phyloP scores from a whole-genome alignment of 1,140 invertebrate genomes.

The Tetranychus cinnabarinus region DNA sequence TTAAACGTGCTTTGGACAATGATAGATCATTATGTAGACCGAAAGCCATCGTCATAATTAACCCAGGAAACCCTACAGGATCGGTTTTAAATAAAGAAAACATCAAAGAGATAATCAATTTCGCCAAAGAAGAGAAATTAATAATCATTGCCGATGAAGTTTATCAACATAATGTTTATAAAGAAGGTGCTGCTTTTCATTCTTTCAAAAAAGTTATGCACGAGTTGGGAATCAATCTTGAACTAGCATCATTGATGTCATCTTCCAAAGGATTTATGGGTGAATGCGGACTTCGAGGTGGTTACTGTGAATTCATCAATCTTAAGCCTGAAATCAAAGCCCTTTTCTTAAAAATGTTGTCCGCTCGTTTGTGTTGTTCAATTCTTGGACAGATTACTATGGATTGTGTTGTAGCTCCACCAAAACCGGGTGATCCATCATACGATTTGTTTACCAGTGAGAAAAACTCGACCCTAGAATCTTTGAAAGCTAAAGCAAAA shows the following conservation, averaged over 20 bases:
- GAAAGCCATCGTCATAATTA: conserved; percentile 77
- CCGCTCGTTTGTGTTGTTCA: conserved; percentile 81
- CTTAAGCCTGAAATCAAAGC: conserved; percentile 58
- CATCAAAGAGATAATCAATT: conserved; percentile 75
- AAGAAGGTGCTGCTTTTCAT: conserved; percentile 55
- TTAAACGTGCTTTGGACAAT: conserved; percentile 50
- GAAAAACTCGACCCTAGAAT: conserved; percentile 48
- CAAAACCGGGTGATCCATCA: conserved; percentile 52
- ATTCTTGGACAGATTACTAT: conserved; percentile 61
- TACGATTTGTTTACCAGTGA: conserved; percentile 50
- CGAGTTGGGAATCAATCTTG: conserved; percentile 63
- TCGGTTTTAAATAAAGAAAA: conserved; percentile 67
- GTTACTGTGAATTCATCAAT: conserved; percentile 74
- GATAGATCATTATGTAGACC: conserved; percentile 41
- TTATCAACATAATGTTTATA: conserved; percentile 86
- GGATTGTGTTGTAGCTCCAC: conserved; percentile 53
- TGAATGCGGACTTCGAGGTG: conserved; percentile 70
- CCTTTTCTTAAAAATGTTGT: conserved; percentile 68
- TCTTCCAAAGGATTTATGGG: conserved; percentile 65
- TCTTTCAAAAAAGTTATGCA: conserved; percentile 80
- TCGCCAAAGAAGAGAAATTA: conserved; percentile 62
- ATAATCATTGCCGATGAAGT: conserved; percentile 85
- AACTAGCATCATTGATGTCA: conserved; percentile 87
- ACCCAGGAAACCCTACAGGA: conserved; percentile 92
- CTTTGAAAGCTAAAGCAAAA: conserved; percentile 46